Evolutionary conservation across 23 tunicate species (phyloP), one percentile per base, ranked within the genome.

Genomic region (Pegea sp.): DNA sequence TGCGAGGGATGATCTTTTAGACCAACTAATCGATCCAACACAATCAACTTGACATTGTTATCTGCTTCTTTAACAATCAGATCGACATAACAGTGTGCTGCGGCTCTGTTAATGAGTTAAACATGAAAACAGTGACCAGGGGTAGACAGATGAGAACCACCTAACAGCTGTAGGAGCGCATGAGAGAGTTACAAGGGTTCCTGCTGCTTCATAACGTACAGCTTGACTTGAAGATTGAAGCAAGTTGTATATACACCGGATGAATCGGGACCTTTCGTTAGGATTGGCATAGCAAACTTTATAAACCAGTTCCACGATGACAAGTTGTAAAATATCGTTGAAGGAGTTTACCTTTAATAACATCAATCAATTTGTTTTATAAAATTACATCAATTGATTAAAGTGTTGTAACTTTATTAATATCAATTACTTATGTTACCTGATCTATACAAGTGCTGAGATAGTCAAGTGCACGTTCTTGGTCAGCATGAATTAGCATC

Each of bases 401-500:
- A 8, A 38, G 11, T 38, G 11, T 38, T 38, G 46, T n/a, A n/a
- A n/a, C n/a, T n/a, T n/a, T n/a, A n/a, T n/a, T n/a, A n/a, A n/a
- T n/a, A n/a, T n/a, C n/a, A n/a, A n/a, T n/a, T 20, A 50, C 19
- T 50, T 2, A 4, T 5, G 3, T 4, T 18, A 66, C 93, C 64
- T 91, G 99, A 51, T 91, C 99, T 60, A 91, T 91, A 69, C 99
- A 91, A n/a, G 99, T 78, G 58, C 91, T 81, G 24, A 91, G 72
- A 38, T 91, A 91, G 49, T 81, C 84, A 31, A 91, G 30, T 18
- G 99, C 99, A 44, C 87, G 34, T 28, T 78, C 81, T 29, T 81
- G 99, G 50, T 91, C 99, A 8, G 93, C 91, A 64, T 91, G 99
- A 23, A 91, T 91, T 34, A 91, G 64, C 99, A 91, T 91, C 99